Evolutionary conservation across 2,797 vertebrate genomes (phyloP).

Genomic region (Xenopus petersii): DNA sequence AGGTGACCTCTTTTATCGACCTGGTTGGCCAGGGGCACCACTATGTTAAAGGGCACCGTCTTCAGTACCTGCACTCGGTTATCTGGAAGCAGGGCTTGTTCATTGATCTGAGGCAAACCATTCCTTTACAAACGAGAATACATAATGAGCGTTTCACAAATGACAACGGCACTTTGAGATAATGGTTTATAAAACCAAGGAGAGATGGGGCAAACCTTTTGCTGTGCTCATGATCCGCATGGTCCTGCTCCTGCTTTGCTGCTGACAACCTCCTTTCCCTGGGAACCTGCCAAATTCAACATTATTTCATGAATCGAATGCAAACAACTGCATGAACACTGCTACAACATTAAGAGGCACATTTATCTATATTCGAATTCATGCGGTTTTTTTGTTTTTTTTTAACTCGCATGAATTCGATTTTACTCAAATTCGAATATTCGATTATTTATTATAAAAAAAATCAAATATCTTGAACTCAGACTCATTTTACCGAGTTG

Average conservation of each 20-base stretch:
- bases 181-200: no score
- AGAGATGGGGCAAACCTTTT: conserved; percentile 77
- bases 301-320: no score
- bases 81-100: conserved; percentile 74
- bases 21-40: conserved; percentile 79
- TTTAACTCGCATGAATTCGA: no score
- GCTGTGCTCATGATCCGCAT: conserved; percentile 88
- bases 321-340: conserved; percentile 10
- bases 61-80: conserved; percentile 90
- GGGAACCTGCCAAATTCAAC: conserved; percentile 82
- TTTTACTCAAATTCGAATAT: no score
- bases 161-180: no score
- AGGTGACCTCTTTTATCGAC: conserved; percentile 87
- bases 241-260: conserved; percentile 82
- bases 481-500: no score
- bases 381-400: no score
- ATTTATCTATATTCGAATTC: no score
- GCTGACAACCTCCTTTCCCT: conserved; percentile 86
- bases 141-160: no score
- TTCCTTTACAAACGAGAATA: conserved; percentile 63
- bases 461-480: no score
- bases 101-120: conserved; percentile 68
- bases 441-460: no score
- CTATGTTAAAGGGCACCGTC: conserved; percentile 86
- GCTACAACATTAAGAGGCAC: no score